Base-by-base conservation (phyloP, 2,113 vertebrate genomes). In the Chionodraco myersi region DNA sequence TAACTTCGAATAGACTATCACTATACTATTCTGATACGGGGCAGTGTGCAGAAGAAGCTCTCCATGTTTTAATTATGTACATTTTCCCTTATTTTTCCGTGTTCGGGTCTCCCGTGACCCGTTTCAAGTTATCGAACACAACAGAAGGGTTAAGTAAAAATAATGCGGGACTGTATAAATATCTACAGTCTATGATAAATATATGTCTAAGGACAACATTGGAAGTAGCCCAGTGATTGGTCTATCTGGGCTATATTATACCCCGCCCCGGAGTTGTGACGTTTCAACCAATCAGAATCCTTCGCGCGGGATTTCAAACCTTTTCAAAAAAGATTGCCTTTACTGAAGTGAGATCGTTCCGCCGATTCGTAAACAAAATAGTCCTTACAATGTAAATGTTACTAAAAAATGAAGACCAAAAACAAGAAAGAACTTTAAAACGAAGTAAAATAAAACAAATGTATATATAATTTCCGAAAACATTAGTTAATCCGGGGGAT, bases 291-390 rank as follows among this genome's bases (percentile, higher is more conserved):
- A 96, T 96, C 71, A 75, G 0, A 12, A 0, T 1, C n/a, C 6
- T 57, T 48, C 93, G 95, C 96, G 96, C 94, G 87, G 79, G 86
- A 94, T 96, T 97, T 97, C 80, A 86, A 96, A 96, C 15, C 52
- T 79, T 82, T 93, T 94, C 62, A 89, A 93, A 92, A 26, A 2
- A 51, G 68, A 2, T 21, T 58, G 53, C 14, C 44, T 10, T 57
- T 4, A 16, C 21, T 0, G 11, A 21, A 34, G 34, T 2, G 8
- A 21, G 45, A 88, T 86, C 56, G 8, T 34, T 94, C 88, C 92
- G 86, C 90, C 60, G 62, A 16, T 26, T 85, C 54, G 52, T 89
- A 92, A 90, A 94, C 90, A 94, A 94, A 92, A 73, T 95, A 95
- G 92, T 91, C 3, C 90, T 21, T 48, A 18, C 30, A 2, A 1